Percentiles rank a stretch among this genome's conserved stretches.
Conservation (phyloP, 1,140 invertebrate genomes). For the Trachymyrmex cornetzi region DNA sequence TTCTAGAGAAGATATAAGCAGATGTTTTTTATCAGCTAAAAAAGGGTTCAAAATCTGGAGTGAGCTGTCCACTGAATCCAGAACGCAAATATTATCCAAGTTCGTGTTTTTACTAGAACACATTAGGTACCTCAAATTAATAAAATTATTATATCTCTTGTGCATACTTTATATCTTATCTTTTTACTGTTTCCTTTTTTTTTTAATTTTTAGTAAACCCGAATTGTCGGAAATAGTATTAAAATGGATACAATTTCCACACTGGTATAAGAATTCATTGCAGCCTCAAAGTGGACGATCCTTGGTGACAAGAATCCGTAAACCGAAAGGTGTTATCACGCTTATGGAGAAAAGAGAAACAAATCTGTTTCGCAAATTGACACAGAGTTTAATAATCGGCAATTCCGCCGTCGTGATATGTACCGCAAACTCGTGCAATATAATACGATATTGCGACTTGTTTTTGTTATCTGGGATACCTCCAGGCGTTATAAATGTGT, state of each 20-base stretch:
- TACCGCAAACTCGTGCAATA: not conserved
- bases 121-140: not conserved
- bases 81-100: not conserved
- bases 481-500: conserved; percentile 3
- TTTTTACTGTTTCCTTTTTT: not conserved
- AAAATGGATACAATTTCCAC: not conserved
- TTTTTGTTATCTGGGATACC: conserved; percentile 1
- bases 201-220: not conserved
- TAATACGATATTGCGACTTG: not conserved
- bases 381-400: not conserved
- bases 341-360: not conserved
- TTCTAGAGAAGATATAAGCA: not conserved
- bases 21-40: conserved; percentile 3
- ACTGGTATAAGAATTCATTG: no score
- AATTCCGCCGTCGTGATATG: conserved; percentile 26
- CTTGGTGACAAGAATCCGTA: not conserved
- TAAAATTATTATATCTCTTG: not conserved
- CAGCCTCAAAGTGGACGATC: not conserved
- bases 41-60: conserved; percentile 14
- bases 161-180: not conserved
- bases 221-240: not conserved
- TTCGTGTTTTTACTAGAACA: not conserved
- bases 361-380: not conserved
- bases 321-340: not conserved
- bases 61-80: not conserved